Evolutionary conservation across 2,888 invertebrate genomes (phyloP).

Genomic region (Pecten maximus): DNA sequence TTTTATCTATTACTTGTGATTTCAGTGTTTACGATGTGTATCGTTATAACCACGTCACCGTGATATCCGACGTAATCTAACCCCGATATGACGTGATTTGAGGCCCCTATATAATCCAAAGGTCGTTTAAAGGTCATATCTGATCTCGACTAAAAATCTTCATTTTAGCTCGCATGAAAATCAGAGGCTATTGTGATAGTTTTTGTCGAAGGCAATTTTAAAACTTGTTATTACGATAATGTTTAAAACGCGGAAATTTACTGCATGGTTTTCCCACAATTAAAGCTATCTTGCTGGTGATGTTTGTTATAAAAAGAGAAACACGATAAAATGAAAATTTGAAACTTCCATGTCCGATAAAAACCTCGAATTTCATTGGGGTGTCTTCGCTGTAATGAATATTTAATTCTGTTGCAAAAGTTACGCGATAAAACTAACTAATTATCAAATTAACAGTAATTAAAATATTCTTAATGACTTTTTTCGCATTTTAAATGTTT

Average conservation of each 20-base stretch:
- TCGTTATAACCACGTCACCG: not conserved
- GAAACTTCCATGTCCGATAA: not conserved
- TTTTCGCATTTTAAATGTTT: conserved; percentile 19
- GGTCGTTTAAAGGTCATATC: not conserved
- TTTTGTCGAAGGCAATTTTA: not conserved
- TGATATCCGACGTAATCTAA: not conserved
- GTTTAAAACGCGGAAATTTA: not conserved
- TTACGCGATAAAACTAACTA: not conserved
- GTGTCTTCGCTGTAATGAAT: not conserved
- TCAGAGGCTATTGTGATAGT: not conserved
- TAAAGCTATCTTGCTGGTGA: not conserved
- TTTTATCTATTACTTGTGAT: not conserved
- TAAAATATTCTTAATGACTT: conserved; percentile 19
- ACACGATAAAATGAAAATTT: conserved; percentile 12
- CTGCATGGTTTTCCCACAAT: not conserved
- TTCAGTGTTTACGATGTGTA: not conserved
- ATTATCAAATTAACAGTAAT: conserved; percentile 32
- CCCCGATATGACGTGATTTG: not conserved
- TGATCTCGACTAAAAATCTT: not conserved
- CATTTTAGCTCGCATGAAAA: not conserved
- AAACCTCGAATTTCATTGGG: not conserved
- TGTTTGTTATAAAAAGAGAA: not conserved
- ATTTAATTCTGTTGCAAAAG: not conserved
- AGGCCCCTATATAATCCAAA: not conserved
- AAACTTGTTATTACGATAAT: not conserved